These are phyloP conservation scores for Harpalus rubripes DNA, from an alignment of 2,888 invertebrate species.

Conservation along the genomic window DNA sequence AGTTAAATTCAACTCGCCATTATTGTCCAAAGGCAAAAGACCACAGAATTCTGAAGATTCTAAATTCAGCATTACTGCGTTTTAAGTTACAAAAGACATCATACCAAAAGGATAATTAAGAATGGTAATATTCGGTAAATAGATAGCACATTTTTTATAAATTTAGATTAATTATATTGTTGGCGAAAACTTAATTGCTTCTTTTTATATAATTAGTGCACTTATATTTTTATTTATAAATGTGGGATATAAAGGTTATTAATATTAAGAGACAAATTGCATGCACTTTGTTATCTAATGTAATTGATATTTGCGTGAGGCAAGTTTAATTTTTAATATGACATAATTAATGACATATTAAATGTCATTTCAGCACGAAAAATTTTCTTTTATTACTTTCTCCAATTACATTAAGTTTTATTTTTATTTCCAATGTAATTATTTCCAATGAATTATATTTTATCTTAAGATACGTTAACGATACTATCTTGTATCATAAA, in stretches of 20 bases:
- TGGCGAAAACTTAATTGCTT: no score
- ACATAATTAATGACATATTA: conserved; percentile 24
- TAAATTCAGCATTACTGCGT: no score
- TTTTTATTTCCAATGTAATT: conserved; percentile 18
- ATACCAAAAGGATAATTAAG: no score
- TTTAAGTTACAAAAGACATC: no score
- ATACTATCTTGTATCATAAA: neutral
- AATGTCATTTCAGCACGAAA: conserved; percentile 40
- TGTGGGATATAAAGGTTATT: neutral
- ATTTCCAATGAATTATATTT: neutral
- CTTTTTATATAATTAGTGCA: no score
- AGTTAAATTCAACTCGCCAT: no score
- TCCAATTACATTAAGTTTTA: conserved; percentile 32
- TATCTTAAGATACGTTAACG: neutral
- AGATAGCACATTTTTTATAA: no score
- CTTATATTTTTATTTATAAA: neutral
- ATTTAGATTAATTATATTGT: no score
- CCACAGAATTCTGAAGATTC: no score
- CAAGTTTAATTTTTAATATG: conserved; percentile 26
- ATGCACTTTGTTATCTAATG: conserved; percentile 16
- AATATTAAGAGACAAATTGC: neutral
- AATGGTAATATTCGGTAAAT: no score
- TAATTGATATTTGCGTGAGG: conserved; percentile 30
- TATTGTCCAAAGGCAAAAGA: no score
- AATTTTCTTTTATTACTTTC: conserved; percentile 40